A percentile compares a stretch with the other conserved stretches of the same genome.
These are phyloP conservation scores for Baronia brevicornis DNA, from an alignment of 2,888 invertebrate species.

Conservation along the genomic window DNA sequence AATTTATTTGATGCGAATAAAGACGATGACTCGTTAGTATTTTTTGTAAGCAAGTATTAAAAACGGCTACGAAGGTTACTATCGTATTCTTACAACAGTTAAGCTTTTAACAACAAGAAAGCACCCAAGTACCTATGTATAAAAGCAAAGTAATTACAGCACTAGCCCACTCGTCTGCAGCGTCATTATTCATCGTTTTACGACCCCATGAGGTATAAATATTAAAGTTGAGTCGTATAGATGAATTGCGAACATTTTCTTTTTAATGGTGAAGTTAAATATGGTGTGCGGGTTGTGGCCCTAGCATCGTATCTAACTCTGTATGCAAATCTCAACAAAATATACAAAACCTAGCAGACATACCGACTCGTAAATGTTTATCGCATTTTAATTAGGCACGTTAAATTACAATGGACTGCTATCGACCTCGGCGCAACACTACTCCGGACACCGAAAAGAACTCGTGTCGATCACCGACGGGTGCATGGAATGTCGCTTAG, in stretches of 20 bases:
- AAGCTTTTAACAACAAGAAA: conserved; percentile 67
- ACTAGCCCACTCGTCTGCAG: conserved; percentile 69
- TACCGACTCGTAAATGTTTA: conserved; percentile 46
- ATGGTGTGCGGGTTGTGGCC: conserved; percentile 59
- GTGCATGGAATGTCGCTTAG: conserved; percentile 62
- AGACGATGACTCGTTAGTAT: conserved; percentile 45
- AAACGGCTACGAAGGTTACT: conserved; percentile 44
- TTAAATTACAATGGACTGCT: conserved; percentile 49
- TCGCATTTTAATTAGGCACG: conserved; percentile 58
- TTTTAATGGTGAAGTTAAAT: conserved; percentile 72
- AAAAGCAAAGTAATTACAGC: conserved; percentile 70
- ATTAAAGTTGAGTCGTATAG: conserved; percentile 73
- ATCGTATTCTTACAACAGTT: conserved; percentile 59
- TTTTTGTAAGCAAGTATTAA: conserved; percentile 46
- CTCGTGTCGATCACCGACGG: conserved; percentile 32
- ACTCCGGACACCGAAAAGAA: conserved; percentile 32
- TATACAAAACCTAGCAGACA: conserved; percentile 48
- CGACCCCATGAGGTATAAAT: conserved; percentile 74
- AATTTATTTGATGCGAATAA: neutral
- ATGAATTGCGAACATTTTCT: conserved; percentile 73
- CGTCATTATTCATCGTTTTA: conserved; percentile 75
- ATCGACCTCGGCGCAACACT: conserved; percentile 41
- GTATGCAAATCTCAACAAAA: conserved; percentile 45
- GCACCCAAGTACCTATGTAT: conserved; percentile 55
- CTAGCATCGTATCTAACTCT: conserved; percentile 49